Base-by-base conservation (phyloP, 2,888 invertebrate species). In the Heliconius cydno region DNA sequence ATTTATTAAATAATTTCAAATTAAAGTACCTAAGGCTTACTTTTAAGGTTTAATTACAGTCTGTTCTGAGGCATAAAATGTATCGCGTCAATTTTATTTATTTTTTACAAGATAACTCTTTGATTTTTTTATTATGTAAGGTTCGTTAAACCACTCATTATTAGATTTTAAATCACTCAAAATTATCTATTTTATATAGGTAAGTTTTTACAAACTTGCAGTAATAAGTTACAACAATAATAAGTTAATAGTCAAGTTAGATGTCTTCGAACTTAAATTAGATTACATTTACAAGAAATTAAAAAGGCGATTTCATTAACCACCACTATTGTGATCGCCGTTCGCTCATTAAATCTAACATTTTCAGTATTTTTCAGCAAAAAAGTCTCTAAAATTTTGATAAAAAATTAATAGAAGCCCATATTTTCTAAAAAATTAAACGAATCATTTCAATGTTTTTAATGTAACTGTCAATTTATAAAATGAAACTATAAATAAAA, bases 241-340 rank as follows among this genome's bases (percentile, higher is more conserved):
- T 68, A 68, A 41, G 41, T 13, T 68, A 38, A 25, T 68, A 41
- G 68, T n/a, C 6, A 30, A 28, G 30, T 72, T 57, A 34, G 30
- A 71, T 71, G 28, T 28, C n/a, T n/a, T 67, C 12, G 12, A 71
- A 46, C 30, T 72, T 28, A 72, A 72, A 73, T 57, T 57, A 57
- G 34, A 73, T 73, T 60, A 38, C 34, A 73, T 73, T 38, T n/a
- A 34, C 30, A 60, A 60, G 34, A 57, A 34, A 73, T 73, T 73
- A 57, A 73, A 73, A 73, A 73, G n/a, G 60, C 60, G 15, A 73
- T 73, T 73, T 57, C 60, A 73, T 73, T 73, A 73, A 73, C 60
- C 60, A 73, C 22, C n/a, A 38, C 57, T n/a, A 76, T 68, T 68
- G 76, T 76, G 67, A 30, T 68, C 34, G 60, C 73, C 60, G 60